These are phyloP conservation scores for Piscicola geometra DNA, from an alignment of 2,888 invertebrate species.

Conservation along the genomic window DNA sequence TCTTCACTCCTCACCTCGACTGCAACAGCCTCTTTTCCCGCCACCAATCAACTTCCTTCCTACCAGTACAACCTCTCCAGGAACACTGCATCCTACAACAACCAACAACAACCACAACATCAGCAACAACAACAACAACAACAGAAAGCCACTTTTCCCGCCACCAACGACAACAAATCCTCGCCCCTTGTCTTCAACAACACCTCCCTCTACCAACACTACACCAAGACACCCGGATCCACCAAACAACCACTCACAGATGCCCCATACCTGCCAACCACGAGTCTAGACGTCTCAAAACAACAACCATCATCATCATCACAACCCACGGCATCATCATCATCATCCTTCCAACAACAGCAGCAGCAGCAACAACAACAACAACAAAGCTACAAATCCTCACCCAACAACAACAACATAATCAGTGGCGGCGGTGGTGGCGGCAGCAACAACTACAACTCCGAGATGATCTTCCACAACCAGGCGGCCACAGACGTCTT, in stretches of 20 bases:
- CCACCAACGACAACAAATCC: not conserved
- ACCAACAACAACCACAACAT: not conserved
- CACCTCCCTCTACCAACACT: not conserved
- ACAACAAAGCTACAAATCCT: too few species aligned
- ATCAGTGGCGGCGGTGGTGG: not conserved
- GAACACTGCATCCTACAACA: not conserved
- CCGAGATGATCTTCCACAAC: constrained; percentile 1
- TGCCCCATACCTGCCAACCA: not conserved
- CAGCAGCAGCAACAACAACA: not conserved
- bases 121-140: not conserved
- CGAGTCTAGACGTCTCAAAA: too few species aligned
- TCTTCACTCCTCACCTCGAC: too few species aligned
- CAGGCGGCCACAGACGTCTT: constrained; percentile 1
- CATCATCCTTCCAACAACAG: not conserved
- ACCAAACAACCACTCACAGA: not conserved
- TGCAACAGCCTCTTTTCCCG: not conserved
- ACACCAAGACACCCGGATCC: not conserved
- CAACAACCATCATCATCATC: not conserved
- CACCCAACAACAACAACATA: not conserved
- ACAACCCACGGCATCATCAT: not conserved
- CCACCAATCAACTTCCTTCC: constrained; percentile 2
- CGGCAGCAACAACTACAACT: not conserved
- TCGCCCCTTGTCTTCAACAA: not conserved
- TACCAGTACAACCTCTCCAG: constrained; percentile 8
- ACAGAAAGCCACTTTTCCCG: not conserved